phyloP scores from a whole-genome alignment of 92 coral and sea anemone species.

The Umimayanthus kanabou region DNA sequence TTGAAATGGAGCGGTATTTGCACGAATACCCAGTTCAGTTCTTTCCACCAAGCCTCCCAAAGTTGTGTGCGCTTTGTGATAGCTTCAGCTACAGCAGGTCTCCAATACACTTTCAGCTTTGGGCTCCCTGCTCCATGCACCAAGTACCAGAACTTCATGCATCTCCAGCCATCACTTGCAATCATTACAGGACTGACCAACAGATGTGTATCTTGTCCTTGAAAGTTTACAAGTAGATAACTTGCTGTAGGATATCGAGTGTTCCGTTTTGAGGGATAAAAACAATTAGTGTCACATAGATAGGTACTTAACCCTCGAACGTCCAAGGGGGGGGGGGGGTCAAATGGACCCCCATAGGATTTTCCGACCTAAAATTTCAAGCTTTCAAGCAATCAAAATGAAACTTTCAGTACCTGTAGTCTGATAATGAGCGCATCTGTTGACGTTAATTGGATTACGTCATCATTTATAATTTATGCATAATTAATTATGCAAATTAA shows the following conservation, averaged over 20 bases:
- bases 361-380: no score
- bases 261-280: background rate
- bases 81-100: background rate
- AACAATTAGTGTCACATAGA: background rate
- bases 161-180: background rate
- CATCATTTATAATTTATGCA: no score
- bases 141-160: conserved; percentile 38
- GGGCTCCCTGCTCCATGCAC: conserved; percentile 18
- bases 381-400: no score
- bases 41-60: conserved; percentile 23
- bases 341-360: no score
- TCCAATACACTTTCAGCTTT: conserved; percentile 8
- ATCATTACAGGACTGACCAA: conserved; percentile 23
- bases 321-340: no score
- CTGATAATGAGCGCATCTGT: no score
- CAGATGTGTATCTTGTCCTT: background rate
- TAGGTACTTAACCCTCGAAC: no score
- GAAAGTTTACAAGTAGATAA: background rate
- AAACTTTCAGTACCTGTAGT: no score
- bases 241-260: background rate
- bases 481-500: no score
- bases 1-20: conserved; percentile 9
- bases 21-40: background rate
- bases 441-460: no score
- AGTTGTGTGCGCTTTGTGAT: background rate